These are phyloP conservation scores for Diogma glabrata DNA, from an alignment of 2,888 invertebrate species.

Conservation along the genomic window DNA sequence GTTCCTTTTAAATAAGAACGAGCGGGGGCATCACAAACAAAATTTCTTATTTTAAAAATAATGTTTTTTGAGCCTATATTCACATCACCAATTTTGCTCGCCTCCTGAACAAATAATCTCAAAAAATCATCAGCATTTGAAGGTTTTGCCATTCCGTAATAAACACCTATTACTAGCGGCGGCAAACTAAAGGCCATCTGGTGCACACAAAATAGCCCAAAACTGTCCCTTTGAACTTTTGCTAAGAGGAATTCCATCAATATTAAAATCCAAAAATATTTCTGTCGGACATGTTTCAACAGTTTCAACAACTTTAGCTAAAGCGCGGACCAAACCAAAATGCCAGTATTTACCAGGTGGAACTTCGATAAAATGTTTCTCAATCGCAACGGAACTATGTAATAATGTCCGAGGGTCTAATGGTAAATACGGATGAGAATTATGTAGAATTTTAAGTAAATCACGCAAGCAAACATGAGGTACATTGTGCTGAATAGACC, in stretches of 20 bases:
- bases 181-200: not conserved
- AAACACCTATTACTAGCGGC: constrained; percentile 10
- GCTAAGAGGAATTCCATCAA: no score
- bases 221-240: constrained; percentile 9
- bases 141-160: constrained; percentile 10
- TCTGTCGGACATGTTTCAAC: not conserved
- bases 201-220: no score
- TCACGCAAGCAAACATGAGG: constrained; percentile 1
- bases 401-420: constrained; percentile 7
- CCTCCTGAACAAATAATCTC: no score
- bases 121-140: no score
- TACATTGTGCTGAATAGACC: no score
- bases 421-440: not conserved
- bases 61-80: no score
- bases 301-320: not conserved
- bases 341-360: constrained; percentile 10
- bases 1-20: constrained; percentile 9
- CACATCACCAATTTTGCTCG: no score
- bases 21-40: constrained; percentile 11
- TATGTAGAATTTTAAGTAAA: not conserved
- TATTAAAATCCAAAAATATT: constrained; percentile 9
- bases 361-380: no score
- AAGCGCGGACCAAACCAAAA: not conserved
- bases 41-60: constrained; percentile 6
- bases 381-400: no score